Conservation (phyloP, 2,888 invertebrate genomes). For the Resseliella maxima region DNA sequence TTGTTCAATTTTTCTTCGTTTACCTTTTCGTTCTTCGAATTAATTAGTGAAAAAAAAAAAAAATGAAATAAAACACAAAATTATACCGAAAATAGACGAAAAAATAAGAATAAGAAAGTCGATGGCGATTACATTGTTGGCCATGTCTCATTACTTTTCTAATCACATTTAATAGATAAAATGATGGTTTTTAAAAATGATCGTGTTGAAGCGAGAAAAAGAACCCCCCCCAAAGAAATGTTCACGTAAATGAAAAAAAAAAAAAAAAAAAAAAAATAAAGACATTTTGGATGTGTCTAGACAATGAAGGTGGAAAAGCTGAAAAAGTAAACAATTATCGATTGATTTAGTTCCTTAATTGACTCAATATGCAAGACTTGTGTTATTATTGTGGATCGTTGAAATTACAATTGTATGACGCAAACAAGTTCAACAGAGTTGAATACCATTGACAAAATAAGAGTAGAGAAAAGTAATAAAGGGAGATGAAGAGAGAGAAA, state of each 20-base stretch:
- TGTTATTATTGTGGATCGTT: not conserved
- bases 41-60: not conserved
- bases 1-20: not conserved
- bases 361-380: constrained; percentile 24
- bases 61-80: not conserved
- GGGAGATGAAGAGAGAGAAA: not conserved
- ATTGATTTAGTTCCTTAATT: constrained; percentile 9
- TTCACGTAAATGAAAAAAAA: not conserved
- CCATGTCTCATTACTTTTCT: not conserved
- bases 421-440: not conserved
- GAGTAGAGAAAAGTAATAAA: not conserved
- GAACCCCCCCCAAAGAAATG: too few species aligned
- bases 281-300: not conserved
- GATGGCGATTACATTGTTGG: not conserved
- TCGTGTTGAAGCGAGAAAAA: not conserved
- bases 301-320: not conserved
- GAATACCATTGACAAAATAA: not conserved
- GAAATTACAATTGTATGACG: not conserved
- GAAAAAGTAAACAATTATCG: not conserved
- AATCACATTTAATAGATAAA: not conserved
- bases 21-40: not conserved
- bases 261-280: not conserved
- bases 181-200: not conserved
- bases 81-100: too few species aligned
- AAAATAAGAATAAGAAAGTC: not conserved